Conservation (phyloP, 2,113 vertebrate genomes). For the Suncus etruscus region DNA sequence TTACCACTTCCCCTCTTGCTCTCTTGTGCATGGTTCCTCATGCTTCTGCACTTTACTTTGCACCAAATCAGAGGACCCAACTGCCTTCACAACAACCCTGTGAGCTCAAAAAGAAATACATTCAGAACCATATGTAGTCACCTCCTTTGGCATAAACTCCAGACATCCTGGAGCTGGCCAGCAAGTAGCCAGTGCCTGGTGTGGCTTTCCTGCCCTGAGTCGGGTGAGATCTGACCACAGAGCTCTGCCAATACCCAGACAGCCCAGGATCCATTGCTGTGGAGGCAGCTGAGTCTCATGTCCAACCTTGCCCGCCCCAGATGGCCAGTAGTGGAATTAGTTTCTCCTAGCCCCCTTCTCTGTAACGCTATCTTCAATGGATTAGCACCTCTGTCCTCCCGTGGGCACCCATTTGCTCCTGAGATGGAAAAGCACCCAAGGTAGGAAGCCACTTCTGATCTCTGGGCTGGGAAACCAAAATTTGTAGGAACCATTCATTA, state of each 20-base stretch:
- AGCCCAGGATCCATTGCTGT: background rate
- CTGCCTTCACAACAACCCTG: conserved; percentile 75
- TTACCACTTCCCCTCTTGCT: conserved; percentile 42
- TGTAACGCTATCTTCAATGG: background rate
- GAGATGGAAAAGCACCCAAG: background rate
- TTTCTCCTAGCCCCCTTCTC: conserved; percentile 55
- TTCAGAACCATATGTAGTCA: background rate
- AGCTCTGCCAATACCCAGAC: background rate
- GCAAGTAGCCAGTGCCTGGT: background rate
- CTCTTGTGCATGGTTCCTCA: conserved; percentile 78
- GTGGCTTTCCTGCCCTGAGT: accelerated
- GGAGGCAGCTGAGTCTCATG: conserved; percentile 11
- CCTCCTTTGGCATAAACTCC: background rate
- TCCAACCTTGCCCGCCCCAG: accelerated
- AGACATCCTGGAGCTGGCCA: background rate
- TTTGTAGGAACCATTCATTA: background rate
- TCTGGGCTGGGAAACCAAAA: conserved; percentile 52
- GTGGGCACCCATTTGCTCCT: background rate
- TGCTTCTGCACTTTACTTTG: conserved; percentile 71
- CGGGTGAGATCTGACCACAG: background rate
- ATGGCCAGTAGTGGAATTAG: conserved; percentile 77
- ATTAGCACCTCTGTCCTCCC: background rate
- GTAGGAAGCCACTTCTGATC: conserved; percentile 25
- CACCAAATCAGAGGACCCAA: conserved; percentile 51
- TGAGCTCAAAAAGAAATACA: background rate